Percentiles rank a stretch among this genome's conserved stretches.
Conservation (phyloP, 35 echinoderm and acorn worm genomes). For the Lytechinus variegatus region DNA sequence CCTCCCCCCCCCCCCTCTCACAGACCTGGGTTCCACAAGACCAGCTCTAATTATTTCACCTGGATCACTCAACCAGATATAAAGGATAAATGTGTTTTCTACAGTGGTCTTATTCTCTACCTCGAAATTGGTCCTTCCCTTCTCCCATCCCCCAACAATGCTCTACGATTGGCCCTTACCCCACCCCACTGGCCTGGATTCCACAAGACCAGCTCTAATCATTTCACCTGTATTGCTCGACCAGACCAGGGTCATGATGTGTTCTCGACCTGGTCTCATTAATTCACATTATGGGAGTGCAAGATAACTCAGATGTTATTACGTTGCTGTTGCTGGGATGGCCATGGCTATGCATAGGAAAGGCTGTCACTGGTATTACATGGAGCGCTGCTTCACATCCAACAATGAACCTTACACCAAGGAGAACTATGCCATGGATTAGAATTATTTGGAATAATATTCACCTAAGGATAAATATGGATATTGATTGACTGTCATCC, state of each 20-base stretch:
- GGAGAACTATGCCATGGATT: no score
- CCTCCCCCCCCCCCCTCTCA: no score
- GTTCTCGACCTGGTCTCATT: conserved; percentile 41
- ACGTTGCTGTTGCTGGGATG: neutral
- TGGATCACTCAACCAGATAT: no score
- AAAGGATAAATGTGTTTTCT: no score
- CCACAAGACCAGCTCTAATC: neutral
- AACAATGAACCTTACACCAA: no score
- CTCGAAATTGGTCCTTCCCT: no score
- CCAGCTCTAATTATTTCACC: no score
- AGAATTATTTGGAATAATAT: no score
- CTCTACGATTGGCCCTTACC: neutral
- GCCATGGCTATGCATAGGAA: neutral
- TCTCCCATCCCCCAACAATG: neutral
- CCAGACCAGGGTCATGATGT: conserved; percentile 31
- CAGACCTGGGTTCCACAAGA: no score
- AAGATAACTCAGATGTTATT: neutral
- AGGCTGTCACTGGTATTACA: neutral
- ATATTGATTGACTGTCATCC: no score
- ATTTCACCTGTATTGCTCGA: neutral
- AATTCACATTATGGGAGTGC: conserved; percentile 30
- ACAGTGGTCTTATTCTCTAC: no score
- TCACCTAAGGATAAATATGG: no score
- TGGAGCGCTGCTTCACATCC: neutral
- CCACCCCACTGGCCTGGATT: neutral